Evolutionary conservation across 2,113 vertebrate species (phyloP), one percentile per base, ranked within the genome.

Genomic region (Coracopsis vasa): DNA sequence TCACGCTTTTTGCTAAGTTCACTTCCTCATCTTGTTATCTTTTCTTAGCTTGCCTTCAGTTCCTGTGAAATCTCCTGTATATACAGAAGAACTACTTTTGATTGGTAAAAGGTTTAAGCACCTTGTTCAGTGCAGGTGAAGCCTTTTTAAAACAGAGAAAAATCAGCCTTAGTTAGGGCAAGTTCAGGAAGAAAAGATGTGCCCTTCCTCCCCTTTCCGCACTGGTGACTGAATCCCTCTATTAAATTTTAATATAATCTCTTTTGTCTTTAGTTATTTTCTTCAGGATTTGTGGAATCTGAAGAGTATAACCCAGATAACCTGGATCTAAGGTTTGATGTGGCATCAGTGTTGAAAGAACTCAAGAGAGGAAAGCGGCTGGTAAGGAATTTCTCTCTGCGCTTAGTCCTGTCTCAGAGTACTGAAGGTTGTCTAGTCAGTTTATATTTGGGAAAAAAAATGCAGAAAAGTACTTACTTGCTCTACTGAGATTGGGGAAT

Each of bases 231-330:
- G 12, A 69, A 29, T 82, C 33, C 6, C 29, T 79, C 16, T 67
- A 7, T 39, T 78, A 67, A 44, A 70, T 80, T 16, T 37, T 90
- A 48, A 25, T 66, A 20, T 19, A 1, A 1, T 82, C 64, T 86
- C 51, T 88, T 83, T 74, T 80, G 56, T 92, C 45, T 96, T 24
- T 53, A 98, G 98, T 94, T 98, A n/a, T 98, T 97, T 96, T 98
- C 98, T 86, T 98, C 98, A 20, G 98, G 92, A 86, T 97, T 98
- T 92, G 97, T 98, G 84, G 98, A 98, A 95, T 97, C 92, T 90
- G 97, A 98, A 56, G 94, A 93, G 39, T 67, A 91, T 29, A 95
- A 96, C 29, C 28, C 93, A 53, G 14, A 27, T 20, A 97, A 96
- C 45, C 16, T 47, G 33, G 90, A 90, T 65, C 72, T 96, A 88